Percentiles rank a stretch among this genome's conserved stretches.
Conservation (phyloP, 2,113 vertebrate genomes). For the Harpagus bidentatus region DNA sequence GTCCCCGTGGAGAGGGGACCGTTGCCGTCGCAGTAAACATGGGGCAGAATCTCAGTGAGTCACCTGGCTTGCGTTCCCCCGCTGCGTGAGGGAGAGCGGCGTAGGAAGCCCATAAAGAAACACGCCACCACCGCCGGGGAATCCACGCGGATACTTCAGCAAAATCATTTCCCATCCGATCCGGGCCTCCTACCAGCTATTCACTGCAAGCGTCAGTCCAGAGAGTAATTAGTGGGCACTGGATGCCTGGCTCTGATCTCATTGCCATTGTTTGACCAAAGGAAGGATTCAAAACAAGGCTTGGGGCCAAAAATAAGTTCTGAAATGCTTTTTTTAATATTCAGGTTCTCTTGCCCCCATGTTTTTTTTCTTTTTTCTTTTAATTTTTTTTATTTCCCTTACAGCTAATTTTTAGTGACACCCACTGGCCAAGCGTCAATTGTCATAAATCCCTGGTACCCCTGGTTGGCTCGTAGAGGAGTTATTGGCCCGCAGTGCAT, state of each 20-base stretch:
- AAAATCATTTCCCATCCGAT: conserved; percentile 11
- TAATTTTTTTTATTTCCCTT: background rate
- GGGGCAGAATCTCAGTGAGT: conserved; percentile 24
- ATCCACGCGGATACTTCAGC: background rate
- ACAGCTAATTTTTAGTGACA: conserved; percentile 34
- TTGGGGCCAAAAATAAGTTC: background rate
- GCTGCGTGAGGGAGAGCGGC: background rate
- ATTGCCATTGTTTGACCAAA: conserved; percentile 54
- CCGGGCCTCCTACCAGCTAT: background rate
- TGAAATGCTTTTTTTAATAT: background rate
- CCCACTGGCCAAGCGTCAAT: background rate
- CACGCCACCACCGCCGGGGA: conserved; percentile 2
- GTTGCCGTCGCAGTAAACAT: background rate
- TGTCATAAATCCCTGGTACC: background rate
- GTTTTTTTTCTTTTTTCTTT: too few species aligned
- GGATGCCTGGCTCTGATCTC: conserved; percentile 21
- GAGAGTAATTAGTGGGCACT: background rate
- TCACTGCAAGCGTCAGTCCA: background rate
- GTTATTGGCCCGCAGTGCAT: background rate
- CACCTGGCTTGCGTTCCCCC: conserved; percentile 16
- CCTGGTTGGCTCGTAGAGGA: background rate
- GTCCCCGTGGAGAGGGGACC: conserved; percentile 17
- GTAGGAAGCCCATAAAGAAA: conserved; percentile 30
- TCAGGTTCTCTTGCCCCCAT: background rate
- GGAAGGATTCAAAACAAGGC: conserved; percentile 43